Base-by-base conservation (phyloP, 2,113 vertebrate species). In the Gymnorhina tibicen region DNA sequence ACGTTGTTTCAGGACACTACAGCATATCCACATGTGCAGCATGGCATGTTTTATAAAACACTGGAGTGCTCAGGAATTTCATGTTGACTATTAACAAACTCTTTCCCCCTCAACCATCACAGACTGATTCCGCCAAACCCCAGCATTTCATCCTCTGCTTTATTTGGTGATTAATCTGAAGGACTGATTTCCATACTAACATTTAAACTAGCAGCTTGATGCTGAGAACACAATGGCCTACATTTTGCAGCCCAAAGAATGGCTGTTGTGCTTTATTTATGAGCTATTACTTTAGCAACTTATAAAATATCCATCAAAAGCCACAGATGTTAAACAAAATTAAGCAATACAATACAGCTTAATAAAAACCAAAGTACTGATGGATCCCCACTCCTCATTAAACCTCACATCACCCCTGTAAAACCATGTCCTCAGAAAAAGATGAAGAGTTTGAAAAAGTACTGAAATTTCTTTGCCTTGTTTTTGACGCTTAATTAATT, bases 401-500 rank as follows among this genome's bases (percentile, higher is more conserved):
- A 95, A 87, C 66, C 27, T 83, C 63, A 69, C 24, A 37, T 67
- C n/a, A 86, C 13, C 37, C n/a, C 27, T 84, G 10, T 80, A 80
- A 93, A 89, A 77, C 63, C 8, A 18, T 1, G 7, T 68, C 49
- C 41, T 89, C 56, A 30, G 26, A 66, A 11, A 66, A 66, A 81
- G 15, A 66, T 30, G 17, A 55, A 59, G 47, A 35, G 37, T 46
- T 85, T 46, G 50, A 58, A 87, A 79, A 63, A 47, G 32, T 41
- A 82, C 47, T 21, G n/a, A 63, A 80, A 86, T 72, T 50, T 72
- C 78, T 96, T 78, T 82, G 33, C 73, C 33, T 53, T 86, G 47
- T 91, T 93, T 89, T 92, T 73, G 67, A 95, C 64, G 46, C 53
- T 96, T 93, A 90, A 63, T 94, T 94, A 84, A 83, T 86, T 96